Evolutionary conservation across 2,113 vertebrate genomes (phyloP), one percentile per base, ranked within the genome.

Genomic region (Pimephales promelas): DNA sequence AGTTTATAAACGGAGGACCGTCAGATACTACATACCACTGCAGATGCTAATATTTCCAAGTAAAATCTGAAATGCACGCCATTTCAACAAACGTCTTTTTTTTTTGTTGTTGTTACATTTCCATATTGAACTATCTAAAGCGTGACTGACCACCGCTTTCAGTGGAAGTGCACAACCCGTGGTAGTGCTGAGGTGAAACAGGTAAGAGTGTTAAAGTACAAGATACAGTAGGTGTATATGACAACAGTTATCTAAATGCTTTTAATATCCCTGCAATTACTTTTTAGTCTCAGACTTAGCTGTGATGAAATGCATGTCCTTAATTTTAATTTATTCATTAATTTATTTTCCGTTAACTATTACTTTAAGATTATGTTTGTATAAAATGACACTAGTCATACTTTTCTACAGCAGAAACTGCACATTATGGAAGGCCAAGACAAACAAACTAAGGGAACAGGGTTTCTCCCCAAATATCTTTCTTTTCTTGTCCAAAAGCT

Each of bases 341-440:
- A 36, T 73, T 62, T 70, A 49, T 88, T 80, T 86, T 56, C 64
- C 47, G 24, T 70, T 79, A 85, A 85, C 61, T 88, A 76, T 74
- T 83, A 83, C 86, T 83, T 80, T 80, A 78, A 79, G 64, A 85
- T 92, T 92, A 93, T 93, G 92, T 93, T 92, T 92, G 94, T 92
- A 95, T 93, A 94, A 95, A 95, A 94, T 95, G 93, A 96, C 95
- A 94, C 95, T 95, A 95, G 93, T 94, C 94, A 96, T 96, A 96
- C 93, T 95, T 95, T 94, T 95, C 95, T 97, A 97, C 94, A 96
- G 95, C 95, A 96, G 95, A 95, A 95, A 97, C 94, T 92, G 95
- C 96, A 97, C 95, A 96, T 93, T 61, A 95, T 93, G 95, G 93
- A 96, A 95, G 95, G 95, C 94, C 91, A 94, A 94, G 94, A 96